Conservation (phyloP, 2,888 invertebrate species). For the Invenusta paracnida region DNA sequence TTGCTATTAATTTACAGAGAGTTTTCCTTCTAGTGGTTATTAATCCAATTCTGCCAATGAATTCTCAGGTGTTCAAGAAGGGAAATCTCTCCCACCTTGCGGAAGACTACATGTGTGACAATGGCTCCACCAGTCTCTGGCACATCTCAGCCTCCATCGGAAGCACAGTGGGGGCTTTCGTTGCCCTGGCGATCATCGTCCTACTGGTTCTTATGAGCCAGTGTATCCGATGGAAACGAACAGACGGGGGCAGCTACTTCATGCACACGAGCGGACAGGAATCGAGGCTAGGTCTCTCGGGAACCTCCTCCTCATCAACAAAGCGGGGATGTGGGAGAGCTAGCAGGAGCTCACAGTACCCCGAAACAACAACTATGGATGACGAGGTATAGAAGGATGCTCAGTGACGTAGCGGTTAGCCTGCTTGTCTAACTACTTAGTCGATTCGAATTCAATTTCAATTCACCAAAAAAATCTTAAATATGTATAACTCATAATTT, state of each 20-base stretch:
- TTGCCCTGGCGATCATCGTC: neutral
- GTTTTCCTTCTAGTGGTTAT: too few relatives aligned
- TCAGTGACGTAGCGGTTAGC: too few relatives aligned
- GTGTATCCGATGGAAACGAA: neutral
- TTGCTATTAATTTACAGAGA: too few relatives aligned
- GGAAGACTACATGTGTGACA: neutral
- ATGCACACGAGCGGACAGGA: neutral
- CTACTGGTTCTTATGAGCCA: neutral
- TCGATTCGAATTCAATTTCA: too few relatives aligned
- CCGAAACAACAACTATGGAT: too few relatives aligned
- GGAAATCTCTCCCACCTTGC: neutral
- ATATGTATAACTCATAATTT: too few relatives aligned
- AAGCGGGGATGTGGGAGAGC: neutral
- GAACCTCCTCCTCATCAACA: neutral
- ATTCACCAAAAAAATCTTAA: too few relatives aligned
- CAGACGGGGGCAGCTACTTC: too few relatives aligned
- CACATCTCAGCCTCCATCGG: neutral
- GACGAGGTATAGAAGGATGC: too few relatives aligned
- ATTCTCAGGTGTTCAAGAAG: neutral
- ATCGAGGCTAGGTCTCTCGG: neutral
- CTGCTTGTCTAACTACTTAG: too few relatives aligned
- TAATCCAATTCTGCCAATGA: too few relatives aligned
- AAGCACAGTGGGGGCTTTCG: neutral
- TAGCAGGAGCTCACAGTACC: neutral
- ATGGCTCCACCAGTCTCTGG: neutral